Evolutionary conservation across 2,113 vertebrate genomes (phyloP).

Genomic region (Panurus biarmicus): DNA sequence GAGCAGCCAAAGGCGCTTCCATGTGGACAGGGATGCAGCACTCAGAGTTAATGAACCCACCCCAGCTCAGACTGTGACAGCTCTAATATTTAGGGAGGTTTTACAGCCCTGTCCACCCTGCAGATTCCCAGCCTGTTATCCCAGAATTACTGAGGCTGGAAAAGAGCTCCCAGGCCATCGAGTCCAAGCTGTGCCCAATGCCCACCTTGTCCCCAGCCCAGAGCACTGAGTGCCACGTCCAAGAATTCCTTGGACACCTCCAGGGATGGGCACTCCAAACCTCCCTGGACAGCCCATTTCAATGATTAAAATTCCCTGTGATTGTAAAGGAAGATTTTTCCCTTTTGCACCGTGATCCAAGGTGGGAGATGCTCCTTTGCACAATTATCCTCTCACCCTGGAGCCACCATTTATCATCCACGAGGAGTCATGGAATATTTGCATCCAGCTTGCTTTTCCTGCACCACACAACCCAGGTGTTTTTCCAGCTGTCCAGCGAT

Average conservation of each 20-base stretch:
- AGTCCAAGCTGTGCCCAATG: accelerated
- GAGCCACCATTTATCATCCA: not conserved
- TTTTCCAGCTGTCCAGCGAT: not conserved
- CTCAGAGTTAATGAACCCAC: not conserved
- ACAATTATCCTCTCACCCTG: not conserved
- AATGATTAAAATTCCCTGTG: not conserved
- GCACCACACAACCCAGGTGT: not conserved
- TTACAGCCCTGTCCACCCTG: not conserved
- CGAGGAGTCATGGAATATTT: not conserved
- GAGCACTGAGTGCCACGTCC: not conserved
- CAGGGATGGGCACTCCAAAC: not conserved
- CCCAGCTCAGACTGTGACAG: accelerated
- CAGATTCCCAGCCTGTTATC: not conserved
- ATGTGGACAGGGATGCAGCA: accelerated
- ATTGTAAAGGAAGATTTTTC: not conserved
- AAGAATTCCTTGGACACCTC: not conserved
- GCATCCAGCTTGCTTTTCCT: not conserved
- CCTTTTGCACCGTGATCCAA: not conserved
- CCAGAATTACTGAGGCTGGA: not conserved
- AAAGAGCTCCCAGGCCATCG: not conserved
- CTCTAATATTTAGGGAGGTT: not conserved
- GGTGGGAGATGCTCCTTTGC: not conserved
- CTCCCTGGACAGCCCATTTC: not conserved
- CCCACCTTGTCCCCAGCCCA: not conserved
- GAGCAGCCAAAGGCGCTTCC: not conserved